Evolutionary conservation across 2,113 vertebrate genomes (phyloP).

Genomic region (Canis aureus): DNA sequence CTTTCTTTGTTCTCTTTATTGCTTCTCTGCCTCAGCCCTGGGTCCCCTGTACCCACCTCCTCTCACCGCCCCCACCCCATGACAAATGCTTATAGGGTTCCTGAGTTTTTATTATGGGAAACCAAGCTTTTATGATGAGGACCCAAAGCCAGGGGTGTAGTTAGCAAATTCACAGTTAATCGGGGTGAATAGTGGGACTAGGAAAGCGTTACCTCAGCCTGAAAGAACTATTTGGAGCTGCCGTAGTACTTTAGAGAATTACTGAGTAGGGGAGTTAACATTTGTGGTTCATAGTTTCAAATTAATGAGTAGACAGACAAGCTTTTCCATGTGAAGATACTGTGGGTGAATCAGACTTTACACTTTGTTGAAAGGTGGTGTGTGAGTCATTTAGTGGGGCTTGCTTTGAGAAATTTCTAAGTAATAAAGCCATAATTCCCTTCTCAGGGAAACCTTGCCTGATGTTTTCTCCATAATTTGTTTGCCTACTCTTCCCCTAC

Average conservation of each 20-base stretch:
- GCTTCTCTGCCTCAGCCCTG: neutral
- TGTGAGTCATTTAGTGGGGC: slow-evolving; percentile 36
- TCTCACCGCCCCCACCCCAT: no score
- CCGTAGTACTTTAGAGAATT: neutral
- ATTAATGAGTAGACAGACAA: slow-evolving; percentile 17
- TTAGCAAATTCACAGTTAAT: neutral
- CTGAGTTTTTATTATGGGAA: slow-evolving; percentile 32
- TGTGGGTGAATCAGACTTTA: slow-evolving; percentile 34
- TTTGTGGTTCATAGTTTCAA: slow-evolving; percentile 38
- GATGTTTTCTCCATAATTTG: neutral
- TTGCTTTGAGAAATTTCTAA: slow-evolving; percentile 33
- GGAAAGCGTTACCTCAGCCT: neutral
- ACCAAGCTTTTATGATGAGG: slow-evolving; percentile 8
- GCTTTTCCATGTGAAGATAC: neutral
- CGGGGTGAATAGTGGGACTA: neutral
- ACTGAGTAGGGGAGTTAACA: neutral
- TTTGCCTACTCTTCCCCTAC: neutral
- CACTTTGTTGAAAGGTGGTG: neutral
- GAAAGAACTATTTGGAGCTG: slow-evolving; percentile 2
- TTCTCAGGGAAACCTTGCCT: neutral
- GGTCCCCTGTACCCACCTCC: neutral
- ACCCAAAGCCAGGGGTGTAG: neutral
- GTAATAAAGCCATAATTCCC: neutral
- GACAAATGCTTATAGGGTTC: neutral
- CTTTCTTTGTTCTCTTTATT: neutral